Evolutionary conservation across 2,113 vertebrate genomes (phyloP), one percentile per base, ranked within the genome.

Genomic region (Dipodomys merriami): DNA sequence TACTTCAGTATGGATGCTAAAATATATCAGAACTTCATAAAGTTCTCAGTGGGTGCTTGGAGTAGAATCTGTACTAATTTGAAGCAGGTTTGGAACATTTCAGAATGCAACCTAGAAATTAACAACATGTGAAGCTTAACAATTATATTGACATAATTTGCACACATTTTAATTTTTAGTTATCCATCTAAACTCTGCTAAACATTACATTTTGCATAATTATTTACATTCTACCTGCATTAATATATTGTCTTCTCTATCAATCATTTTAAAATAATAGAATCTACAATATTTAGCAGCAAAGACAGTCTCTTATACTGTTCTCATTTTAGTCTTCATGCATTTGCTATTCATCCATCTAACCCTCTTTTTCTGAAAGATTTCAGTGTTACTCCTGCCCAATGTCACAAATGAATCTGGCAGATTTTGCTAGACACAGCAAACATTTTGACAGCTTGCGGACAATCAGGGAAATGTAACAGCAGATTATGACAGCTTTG

Each of bases 381-480:
- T 83, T 93, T 90, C 53, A n/a, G 18, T 44, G 71, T 33, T 49
- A 46, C 67, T 95, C 53, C 69, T 77, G 72, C 83, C 82, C 87
- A 77, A 16, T 69, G 67, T 49, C 85, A 74, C 92, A 81, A 33
- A 65, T 86, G 13, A 93, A 77, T 95, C 1, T 93, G 86, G 65
- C 71, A 16, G 91, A 82, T 94, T 95, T 90, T 95, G 91, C 91
- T 93, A 92, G 86, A 90, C 44, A 39, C 18, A 82, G 74, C 67
- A 95, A 96, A 92, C 91, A 95, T 88, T 96, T 93, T 95, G 91
- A 96, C 76, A 96, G 93, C 86, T 89, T 94, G 86, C 88, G 80
- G 86, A 88, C 88, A 92, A 86, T 95, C 67, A 95, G 79, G 87
- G 76, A 91, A 93, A 94, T 0, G 1, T 80, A 91, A 73, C 30